These are phyloP conservation scores for Rutilus rutilus DNA, from an alignment of 2,113 vertebrate genomes.

Conservation along the genomic window DNA sequence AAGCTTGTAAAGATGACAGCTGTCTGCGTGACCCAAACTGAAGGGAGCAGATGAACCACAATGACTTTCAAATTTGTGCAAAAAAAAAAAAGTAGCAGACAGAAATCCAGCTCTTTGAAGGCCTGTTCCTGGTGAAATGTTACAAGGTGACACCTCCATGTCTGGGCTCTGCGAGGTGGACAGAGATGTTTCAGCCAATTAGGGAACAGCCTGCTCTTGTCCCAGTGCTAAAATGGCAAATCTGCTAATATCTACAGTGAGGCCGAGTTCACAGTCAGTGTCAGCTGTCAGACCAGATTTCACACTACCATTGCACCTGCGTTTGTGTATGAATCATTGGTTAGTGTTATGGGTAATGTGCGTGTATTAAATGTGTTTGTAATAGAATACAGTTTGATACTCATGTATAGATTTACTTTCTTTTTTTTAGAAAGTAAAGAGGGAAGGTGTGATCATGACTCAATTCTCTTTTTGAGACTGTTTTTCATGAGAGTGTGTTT, in stretches of 20 bases:
- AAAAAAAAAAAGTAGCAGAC: conserved; percentile 17
- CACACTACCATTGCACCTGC: conserved; percentile 21
- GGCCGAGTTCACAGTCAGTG: conserved; percentile 47
- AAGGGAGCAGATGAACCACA: conserved; percentile 22
- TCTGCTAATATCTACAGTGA: conserved; percentile 44
- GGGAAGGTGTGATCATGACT: conserved; percentile 4
- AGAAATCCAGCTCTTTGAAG: conserved; percentile 8
- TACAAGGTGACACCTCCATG: conserved; percentile 30
- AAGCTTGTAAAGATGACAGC: conserved; percentile 40
- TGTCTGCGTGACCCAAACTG: conserved; percentile 18
- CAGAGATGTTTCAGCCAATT: conserved; percentile 47
- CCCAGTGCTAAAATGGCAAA: conserved; percentile 47
- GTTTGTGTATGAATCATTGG: neutral
- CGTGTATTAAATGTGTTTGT: conserved; percentile 5
- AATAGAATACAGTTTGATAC: neutral
- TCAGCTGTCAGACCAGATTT: conserved; percentile 55
- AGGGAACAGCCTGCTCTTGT: conserved; percentile 44
- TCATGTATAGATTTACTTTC: neutral
- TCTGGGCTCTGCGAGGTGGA: conserved; percentile 9
- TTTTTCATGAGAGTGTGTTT: neutral
- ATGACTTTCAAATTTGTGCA: neutral
- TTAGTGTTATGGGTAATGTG: neutral
- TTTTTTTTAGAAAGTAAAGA: neutral
- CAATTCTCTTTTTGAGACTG: neutral
- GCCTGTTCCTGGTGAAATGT: conserved; percentile 7